Percentiles rank a stretch among this genome's conserved stretches.
Evolutionary conservation across 64 coral and sea anemone species (phyloP).

Genomic region (Montipora foliosa): DNA sequence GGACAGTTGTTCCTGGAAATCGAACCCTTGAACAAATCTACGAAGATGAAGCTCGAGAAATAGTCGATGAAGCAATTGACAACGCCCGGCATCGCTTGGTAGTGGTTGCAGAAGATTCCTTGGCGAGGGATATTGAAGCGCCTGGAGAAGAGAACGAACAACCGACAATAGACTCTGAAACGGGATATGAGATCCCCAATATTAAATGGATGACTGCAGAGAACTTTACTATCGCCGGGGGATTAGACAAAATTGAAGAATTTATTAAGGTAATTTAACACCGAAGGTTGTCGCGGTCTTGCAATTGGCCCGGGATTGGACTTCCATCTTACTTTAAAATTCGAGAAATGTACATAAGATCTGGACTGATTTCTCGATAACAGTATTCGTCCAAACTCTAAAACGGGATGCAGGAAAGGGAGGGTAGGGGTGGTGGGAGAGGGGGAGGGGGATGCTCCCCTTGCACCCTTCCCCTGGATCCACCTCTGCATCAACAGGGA

Average conservation of each 20-base stretch:
- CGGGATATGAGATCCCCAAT: slow-evolving; percentile 79
- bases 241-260: slow-evolving; percentile 94
- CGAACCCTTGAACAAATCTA: slow-evolving; percentile 81
- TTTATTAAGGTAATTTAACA: slow-evolving; percentile 77
- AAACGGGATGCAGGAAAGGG: too few relatives aligned
- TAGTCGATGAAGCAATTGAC: slow-evolving; percentile 97
- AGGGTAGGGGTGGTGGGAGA: too few relatives aligned
- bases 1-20: slow-evolving; percentile 86
- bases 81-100: slow-evolving; percentile 82
- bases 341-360: too few relatives aligned
- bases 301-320: too few relatives aligned
- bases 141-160: slow-evolving; percentile 48
- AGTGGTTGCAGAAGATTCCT: background rate
- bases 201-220: slow-evolving; percentile 97
- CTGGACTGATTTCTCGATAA: too few relatives aligned
- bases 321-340: too few relatives aligned
- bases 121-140: slow-evolving; percentile 12
- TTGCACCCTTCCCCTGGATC: too few relatives aligned
- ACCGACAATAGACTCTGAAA: slow-evolving; percentile 69
- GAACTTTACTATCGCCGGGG: slow-evolving; percentile 90
- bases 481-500: too few relatives aligned
- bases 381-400: too few relatives aligned
- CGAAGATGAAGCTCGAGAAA: slow-evolving; percentile 90
- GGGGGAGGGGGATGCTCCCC: too few relatives aligned
- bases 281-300: too few relatives aligned